Evolutionary conservation across 2,888 invertebrate genomes (phyloP), one percentile per base, ranked within the genome.

Genomic region (Lapara coniferarum): DNA sequence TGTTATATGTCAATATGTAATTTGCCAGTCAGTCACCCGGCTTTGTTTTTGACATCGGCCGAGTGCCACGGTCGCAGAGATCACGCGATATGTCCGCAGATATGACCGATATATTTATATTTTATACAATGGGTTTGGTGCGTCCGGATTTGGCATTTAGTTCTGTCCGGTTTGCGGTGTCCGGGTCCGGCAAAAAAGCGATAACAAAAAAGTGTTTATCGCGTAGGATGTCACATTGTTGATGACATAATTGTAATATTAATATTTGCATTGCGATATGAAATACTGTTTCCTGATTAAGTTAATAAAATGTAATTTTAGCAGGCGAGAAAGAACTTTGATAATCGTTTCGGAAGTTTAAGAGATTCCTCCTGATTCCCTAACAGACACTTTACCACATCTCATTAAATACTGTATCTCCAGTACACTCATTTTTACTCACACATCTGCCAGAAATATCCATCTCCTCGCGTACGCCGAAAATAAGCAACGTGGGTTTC

Each of bases 1-100:
- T 71, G 70, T 66, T 56, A 66, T 70, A 46, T 55, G 52, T 51
- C 19, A 52, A 49, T 56, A 51, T 68, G 68, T 68, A 70, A 68
- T 68, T 66, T 19, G 52, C 51, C 25, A 56, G 70, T 70, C 71
- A 71, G 55, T 70, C 70, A 71, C 70, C 66, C 55, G 68, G 0
- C 59, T 56, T 56, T 67, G 46, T 59, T 59, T 59, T 63, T 49
- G 63, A 49, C 63, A 49, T 16, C 1, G 55, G 55, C 19, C 53
- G 16, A 19, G 49, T 57, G 63, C 49, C 63, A 63, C 49, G 63
- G 63, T 63, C 63, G 10, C 19, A 6, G 49, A 19, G 57, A 57
- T 30, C 57, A 3, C 30, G 25, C 25, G 53, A 14, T 19, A 55
- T 14, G 57, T 56, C 55, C 57, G 57, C 5, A 30, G 30, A 57